Conservation (phyloP, 2,113 vertebrate species). For the Engystomops pustulosus region DNA sequence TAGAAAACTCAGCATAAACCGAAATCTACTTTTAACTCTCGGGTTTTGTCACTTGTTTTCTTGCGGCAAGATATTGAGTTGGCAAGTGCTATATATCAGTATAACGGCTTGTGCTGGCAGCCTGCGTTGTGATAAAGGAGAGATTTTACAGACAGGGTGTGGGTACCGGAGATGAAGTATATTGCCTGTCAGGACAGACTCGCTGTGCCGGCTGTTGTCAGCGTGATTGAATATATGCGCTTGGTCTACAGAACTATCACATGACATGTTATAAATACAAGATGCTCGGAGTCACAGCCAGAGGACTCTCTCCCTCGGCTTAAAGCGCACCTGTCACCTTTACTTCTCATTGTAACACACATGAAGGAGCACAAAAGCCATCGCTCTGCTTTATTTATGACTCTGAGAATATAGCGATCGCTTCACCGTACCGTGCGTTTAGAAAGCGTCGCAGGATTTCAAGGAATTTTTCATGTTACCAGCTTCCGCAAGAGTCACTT, state of each 20-base stretch:
- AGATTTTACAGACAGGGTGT: conserved; percentile 54
- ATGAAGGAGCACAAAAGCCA: conserved; percentile 1
- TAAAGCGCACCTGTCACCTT: not conserved
- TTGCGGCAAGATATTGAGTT: conserved; percentile 38
- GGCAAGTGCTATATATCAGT: conserved; percentile 45
- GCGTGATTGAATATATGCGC: conserved; percentile 48
- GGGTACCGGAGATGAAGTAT: conserved; percentile 41
- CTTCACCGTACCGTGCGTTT: not conserved
- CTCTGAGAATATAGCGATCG: not conserved
- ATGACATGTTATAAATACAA: conserved; percentile 34
- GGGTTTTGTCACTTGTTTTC: conserved; percentile 44
- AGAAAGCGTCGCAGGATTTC: not conserved
- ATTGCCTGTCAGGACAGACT: conserved; percentile 41
- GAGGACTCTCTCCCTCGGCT: conserved; percentile 4
- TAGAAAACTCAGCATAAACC: conserved; percentile 18
- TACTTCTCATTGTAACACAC: not conserved
- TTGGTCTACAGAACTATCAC: conserved; percentile 34
- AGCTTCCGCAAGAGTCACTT: not conserved
- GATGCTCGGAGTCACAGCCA: conserved; percentile 17
- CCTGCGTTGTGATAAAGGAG: conserved; percentile 46
- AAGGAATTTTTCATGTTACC: not conserved
- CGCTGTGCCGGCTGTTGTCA: conserved; percentile 17
- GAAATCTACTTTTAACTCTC: conserved; percentile 38
- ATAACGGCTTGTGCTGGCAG: conserved; percentile 45
- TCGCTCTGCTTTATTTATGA: not conserved